Base-by-base conservation (phyloP, 1,140 invertebrate species). In the Platorchestia sp. region DNA sequence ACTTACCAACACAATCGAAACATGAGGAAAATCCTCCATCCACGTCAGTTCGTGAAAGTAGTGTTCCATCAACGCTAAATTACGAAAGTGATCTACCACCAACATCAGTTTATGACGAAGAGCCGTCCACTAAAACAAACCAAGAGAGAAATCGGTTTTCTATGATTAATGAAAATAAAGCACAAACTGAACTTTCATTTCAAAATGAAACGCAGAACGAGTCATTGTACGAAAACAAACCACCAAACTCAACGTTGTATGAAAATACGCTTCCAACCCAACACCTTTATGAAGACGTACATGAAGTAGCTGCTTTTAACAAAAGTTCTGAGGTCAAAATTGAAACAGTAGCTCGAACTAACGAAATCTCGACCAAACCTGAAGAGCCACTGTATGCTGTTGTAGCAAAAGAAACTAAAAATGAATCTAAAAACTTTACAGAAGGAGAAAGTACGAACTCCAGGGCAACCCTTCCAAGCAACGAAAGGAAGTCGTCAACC, bases 141-240 rank as follows among this genome's bases (percentile, higher is more conserved):
- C 36, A 45, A 44, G 10, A 93, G 43, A 47, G 0, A 40, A 44
- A 75, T 19, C 59, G 7, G 47, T 40, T 40, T 45, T 5, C 43
- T 93, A 10, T 40, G 0, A 44, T 47, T 10, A 47, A 93, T 44
- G 45, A 41, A 93, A 93, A 36, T 93, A 44, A 93, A n/a, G 40
- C 91, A 93, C 45, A 93, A n/a, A 45, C 91, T 44, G 22, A 7
- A 27, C 53, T 75, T 75, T 16, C 53, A 14, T 75, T 36, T 75
- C 53, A 75, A 36, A 36, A 75, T 36, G 53, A 75, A 75, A 75
- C n/a, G n/a, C n/a, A 75, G 36, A 16, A 14, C 53, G 36, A 36
- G 14, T 42, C 91, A 0, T 93, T 93, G 91, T 93, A 93, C 91
- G 91, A 93, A 40, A 93, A 47, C 45, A 44, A 89, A 19, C 14